These are phyloP conservation scores for Enteromius unitaeniatus DNA, from an alignment of 2,797 vertebrate species.

Conservation along the genomic window DNA sequence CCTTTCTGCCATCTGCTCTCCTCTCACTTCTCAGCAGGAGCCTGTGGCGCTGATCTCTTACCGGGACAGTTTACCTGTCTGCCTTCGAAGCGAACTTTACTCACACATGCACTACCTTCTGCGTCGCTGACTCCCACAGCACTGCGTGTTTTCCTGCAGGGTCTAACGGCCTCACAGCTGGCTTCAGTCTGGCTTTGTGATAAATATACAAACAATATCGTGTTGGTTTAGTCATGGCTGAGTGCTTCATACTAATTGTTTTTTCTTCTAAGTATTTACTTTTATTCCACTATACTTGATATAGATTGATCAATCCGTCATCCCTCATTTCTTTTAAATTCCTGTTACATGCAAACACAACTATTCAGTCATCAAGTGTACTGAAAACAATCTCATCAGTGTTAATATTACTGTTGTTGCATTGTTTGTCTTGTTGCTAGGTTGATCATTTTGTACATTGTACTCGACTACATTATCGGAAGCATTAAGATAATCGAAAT, in stretches of 20 bases:
- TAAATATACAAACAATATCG: slow-evolving; percentile 22
- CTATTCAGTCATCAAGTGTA: not conserved
- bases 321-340: not conserved
- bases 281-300: not conserved
- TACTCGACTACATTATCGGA: not conserved
- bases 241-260: slow-evolving; percentile 10
- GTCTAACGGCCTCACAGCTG: slow-evolving; percentile 28
- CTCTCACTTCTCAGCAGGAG: slow-evolving; percentile 62
- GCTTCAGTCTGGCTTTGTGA: slow-evolving; percentile 30
- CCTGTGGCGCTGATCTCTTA: slow-evolving; percentile 48
- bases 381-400: not conserved
- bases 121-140: slow-evolving; percentile 25
- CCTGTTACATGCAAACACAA: not conserved
- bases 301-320: not conserved
- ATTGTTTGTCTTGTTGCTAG: not conserved
- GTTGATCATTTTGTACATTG: not conserved
- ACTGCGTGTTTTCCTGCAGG: slow-evolving; percentile 23
- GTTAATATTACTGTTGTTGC: not conserved
- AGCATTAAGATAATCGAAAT: not conserved
- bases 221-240: not conserved
- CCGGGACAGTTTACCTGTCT: slow-evolving; percentile 63
- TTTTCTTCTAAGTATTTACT: not conserved
- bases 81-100: slow-evolving; percentile 41
- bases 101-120: slow-evolving; percentile 5
- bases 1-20: slow-evolving; percentile 67